Conservation (phyloP, 2,113 vertebrate genomes). For the Odocoileus virginianus region DNA sequence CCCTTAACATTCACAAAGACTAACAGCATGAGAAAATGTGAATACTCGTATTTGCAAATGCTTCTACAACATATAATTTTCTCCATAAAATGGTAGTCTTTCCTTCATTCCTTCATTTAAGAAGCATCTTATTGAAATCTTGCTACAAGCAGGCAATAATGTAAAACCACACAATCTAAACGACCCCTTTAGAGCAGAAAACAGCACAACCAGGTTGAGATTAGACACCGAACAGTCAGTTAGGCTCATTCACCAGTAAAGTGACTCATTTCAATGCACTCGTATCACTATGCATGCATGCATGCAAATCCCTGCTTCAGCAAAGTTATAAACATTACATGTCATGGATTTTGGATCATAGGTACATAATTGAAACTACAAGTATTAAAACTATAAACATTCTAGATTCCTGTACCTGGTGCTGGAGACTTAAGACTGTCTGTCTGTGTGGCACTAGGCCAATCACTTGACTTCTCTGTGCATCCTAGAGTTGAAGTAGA, state of each 20-base stretch:
- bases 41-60: neutral
- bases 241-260: neutral
- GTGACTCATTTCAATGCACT: neutral
- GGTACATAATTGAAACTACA: neutral
- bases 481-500: neutral
- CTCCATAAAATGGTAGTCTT: neutral
- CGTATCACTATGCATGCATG: accelerated
- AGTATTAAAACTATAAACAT: neutral
- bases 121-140: neutral
- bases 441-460: neutral
- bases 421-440: neutral
- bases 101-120: neutral
- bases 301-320: neutral
- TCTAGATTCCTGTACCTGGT: neutral
- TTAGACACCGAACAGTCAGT: neutral
- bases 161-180: neutral
- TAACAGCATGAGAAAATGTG: neutral
- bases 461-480: neutral
- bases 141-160: neutral
- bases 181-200: constrained; percentile 1
- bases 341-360: neutral
- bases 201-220: neutral
- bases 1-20: neutral
- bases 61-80: neutral
- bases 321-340: neutral